phyloP scores from a whole-genome alignment of 2,113 vertebrate genomes.

The Hippocampus zosterae region DNA sequence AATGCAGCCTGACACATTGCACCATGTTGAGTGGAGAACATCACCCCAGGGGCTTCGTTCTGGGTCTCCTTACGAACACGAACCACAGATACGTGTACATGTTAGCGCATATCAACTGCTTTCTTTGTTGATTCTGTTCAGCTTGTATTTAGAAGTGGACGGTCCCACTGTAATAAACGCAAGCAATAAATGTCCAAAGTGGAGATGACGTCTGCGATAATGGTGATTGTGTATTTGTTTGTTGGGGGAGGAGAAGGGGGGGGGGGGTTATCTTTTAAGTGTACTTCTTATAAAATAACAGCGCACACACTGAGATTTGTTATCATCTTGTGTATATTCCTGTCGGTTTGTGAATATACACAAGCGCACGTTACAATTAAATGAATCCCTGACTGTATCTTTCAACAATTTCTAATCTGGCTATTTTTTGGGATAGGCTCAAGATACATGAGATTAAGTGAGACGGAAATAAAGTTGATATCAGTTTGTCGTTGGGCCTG shows the following conservation, averaged over 20 bases:
- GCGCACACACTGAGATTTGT: slow-evolving; percentile 8
- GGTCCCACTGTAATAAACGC: not conserved
- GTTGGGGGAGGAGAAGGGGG: not conserved
- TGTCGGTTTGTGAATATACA: slow-evolving; percentile 2
- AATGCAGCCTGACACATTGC: slow-evolving; percentile 24
- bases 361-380: slow-evolving; percentile 22
- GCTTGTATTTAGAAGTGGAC: not conserved
- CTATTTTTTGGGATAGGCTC: slow-evolving; percentile 11
- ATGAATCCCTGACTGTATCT: slow-evolving; percentile 8
- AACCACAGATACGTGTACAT: not conserved
- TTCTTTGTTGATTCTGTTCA: not conserved
- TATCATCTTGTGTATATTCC: slow-evolving; percentile 2
- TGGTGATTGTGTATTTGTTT: slow-evolving; percentile 9
- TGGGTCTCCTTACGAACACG: not conserved
- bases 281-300: slow-evolving; percentile 7
- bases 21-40: slow-evolving; percentile 4
- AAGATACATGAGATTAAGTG: slow-evolving; percentile 9
- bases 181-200: slow-evolving; percentile 11
- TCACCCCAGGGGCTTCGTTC: slow-evolving; percentile 17
- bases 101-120: not conserved
- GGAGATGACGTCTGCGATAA: not conserved
- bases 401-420: slow-evolving; percentile 32
- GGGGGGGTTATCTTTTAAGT: not conserved
- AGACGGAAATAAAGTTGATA: slow-evolving; percentile 3
- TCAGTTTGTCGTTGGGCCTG: slow-evolving; percentile 32